Base-by-base conservation (phyloP, 2,113 vertebrate species). In the Gallinago media region DNA sequence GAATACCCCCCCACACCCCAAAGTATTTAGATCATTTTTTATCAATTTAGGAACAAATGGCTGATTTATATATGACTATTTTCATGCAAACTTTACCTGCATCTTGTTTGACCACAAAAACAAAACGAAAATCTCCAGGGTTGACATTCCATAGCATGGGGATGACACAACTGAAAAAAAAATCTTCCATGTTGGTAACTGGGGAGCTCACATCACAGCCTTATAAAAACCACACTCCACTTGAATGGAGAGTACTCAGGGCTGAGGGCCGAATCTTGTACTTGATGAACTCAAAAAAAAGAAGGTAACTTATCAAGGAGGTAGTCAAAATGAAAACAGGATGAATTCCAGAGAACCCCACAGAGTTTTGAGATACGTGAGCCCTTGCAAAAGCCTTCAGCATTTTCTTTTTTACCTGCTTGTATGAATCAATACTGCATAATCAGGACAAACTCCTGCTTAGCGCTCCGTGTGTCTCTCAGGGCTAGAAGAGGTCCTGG, bases 61-160 rank as follows among this genome's bases (percentile, higher is more conserved):
- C 59, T 92, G 47, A 94, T 92, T 94, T 94, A 91, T 83, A 92
- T 42, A 58, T 65, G 55, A 31, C n/a, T 88, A 47, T 87, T 93
- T 81, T 61, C 38, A 83, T 20, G 58, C 61, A 91, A 96, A 85
- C 34, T 94, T 55, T n/a, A 84, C 50, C 72, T 8, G 2, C 26
- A 82, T 92, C 59, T 81, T 86, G 27, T 80, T 78, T 91, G 54
- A 75, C 76, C 52, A 85, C 42, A 44, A 77, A 91, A 89, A n/a
- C 14, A 36, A 85, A 66, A 44, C 9, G 9, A 76, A 86, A 92
- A 52, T 61, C 40, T 81, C 52, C 47, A 81, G 32, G 65, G 44
- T 16, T 76, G 34, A 82, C 44, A 73, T 78, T 91, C 11, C 12
- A 32, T 4, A 76, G 12, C 9, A 31, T 3, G 50, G 5, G 12